Percentiles rank a stretch among this genome's conserved stretches.
Evolutionary conservation across 2,113 vertebrate species (phyloP).

Genomic region (Chionis minor): DNA sequence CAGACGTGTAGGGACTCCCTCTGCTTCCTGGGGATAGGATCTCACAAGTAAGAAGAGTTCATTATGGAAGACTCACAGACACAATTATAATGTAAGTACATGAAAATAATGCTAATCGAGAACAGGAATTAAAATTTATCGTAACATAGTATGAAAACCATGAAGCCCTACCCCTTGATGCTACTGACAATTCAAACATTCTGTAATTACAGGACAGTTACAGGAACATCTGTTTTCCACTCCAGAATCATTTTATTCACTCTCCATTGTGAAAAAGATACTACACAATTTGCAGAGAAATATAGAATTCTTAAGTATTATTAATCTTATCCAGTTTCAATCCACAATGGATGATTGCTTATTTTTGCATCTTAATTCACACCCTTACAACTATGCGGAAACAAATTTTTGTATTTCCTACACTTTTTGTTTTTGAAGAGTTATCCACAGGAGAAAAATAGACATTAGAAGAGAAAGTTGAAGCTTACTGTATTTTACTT

Average conservation of each 20-base stretch:
- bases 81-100: neutral
- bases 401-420: neutral
- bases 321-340: neutral
- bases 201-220: neutral
- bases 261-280: neutral
- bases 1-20: rapidly evolving
- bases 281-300: neutral
- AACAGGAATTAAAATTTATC: neutral
- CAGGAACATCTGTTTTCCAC: neutral
- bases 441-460: neutral
- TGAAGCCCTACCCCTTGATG: neutral
- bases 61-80: neutral
- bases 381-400: rapidly evolving
- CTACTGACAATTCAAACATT: neutral
- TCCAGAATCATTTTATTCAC: neutral
- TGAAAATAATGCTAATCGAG: neutral
- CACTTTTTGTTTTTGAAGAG: neutral
- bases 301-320: neutral
- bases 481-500: neutral
- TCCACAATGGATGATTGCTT: neutral
- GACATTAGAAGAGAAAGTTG: neutral
- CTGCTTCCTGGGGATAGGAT: neutral
- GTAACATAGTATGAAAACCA: neutral
- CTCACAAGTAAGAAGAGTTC: neutral
- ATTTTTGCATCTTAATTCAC: neutral